Conservation (phyloP, 2,113 vertebrate genomes). For the Cyphomyrus plagiostoma region DNA sequence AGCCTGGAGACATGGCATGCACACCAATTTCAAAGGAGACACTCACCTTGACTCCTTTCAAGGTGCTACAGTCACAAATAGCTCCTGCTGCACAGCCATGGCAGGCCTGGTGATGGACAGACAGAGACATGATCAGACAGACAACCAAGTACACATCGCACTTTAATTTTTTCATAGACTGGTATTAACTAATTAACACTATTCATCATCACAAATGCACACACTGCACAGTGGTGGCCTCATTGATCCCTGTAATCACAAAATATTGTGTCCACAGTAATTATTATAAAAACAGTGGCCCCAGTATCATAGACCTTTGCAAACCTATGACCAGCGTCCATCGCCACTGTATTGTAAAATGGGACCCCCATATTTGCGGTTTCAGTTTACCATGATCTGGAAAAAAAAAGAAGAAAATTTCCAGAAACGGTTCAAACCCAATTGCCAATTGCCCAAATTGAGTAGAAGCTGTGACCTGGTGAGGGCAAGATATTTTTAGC, state of each 20-base stretch:
- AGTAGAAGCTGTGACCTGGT: background rate
- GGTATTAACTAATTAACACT: no score
- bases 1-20: background rate
- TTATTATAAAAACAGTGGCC: background rate
- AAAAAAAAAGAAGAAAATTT: background rate
- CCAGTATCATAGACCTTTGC: background rate
- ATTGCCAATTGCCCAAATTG: background rate
- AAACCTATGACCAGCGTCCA: background rate
- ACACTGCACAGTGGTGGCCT: background rate
- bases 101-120: slow-evolving; percentile 62
- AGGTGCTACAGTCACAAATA: slow-evolving; percentile 83
- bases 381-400: background rate
- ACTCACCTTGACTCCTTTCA: slow-evolving; percentile 85
- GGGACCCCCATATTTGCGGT: background rate
- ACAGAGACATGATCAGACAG: background rate
- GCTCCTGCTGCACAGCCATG: slow-evolving; percentile 72
- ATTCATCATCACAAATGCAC: background rate
- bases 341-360: background rate
- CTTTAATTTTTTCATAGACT: background rate
- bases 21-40: background rate
- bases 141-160: background rate
- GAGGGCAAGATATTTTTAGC: background rate
- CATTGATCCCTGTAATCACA: background rate
- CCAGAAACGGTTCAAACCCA: background rate
- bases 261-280: background rate